Base-by-base conservation (phyloP, 1,140 invertebrate genomes). In the Mylabris phalerata region DNA sequence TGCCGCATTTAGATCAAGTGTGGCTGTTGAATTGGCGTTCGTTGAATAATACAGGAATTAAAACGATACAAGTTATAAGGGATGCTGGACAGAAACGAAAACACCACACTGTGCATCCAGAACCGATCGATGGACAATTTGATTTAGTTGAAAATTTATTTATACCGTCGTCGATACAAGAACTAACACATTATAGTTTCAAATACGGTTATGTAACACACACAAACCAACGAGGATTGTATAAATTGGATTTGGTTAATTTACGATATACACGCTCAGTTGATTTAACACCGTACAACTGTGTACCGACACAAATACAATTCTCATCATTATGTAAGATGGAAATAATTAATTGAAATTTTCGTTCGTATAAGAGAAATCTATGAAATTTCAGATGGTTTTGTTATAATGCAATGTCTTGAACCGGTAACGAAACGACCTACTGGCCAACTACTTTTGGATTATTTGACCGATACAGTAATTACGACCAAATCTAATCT, bases 161-260 rank as follows among this genome's bases (percentile, higher is more conserved):
- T 71, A 80, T 90, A 47, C 87, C 88, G 2, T 79, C 83, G 10
- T 57, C 70, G 11, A 58, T 56, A 7, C 26, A 52, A 46, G 82
- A 86, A 64, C 75, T 85, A 60, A 77, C 79, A 3, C 72, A 84
- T 60, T 73, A 86, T 64, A 79, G 77, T 60, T 88, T 86, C 72
- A 83, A 85, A 65, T 89, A 86, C 73, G 88, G 86, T 9, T 91
- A 90, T 66, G 87, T 89, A 4, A 85, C 84, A 11, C 87, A 90
- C 68, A 83, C 82, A 32, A 86, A 87, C 70, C 86, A 89, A 67
- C 72, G 84, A 48, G 86, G 84, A 25, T 77, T 92, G 60, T 88
- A 87, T 73, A 91, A 90, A 73, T 73, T 92, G 11, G 87, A 90
- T 71, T 73, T 92, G 66, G 81, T 83, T 13, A 84, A 86, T 67